Evolutionary conservation across 2,113 vertebrate species (phyloP), one percentile per base, ranked within the genome.

Genomic region (Hydropotes inermis): DNA sequence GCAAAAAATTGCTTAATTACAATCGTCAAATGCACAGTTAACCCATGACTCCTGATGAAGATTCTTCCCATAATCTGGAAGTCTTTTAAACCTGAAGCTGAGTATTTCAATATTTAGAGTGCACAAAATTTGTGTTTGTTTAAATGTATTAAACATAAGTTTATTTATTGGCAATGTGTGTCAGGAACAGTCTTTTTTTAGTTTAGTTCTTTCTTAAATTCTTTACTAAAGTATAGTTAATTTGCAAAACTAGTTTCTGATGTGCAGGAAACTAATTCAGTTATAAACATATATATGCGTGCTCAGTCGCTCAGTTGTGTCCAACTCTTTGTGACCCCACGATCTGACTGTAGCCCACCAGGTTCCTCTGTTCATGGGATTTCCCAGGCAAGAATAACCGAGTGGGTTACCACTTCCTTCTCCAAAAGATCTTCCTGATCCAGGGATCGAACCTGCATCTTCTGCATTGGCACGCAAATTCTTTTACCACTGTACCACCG

Each of bases 381-480:
- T 76, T 76, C 70, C 36, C 23, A 76, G 36, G 70, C 70, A 76
- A 74, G 61, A 76, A 43, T 43, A 39, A 39, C 36, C 25, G 5
- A 43, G 70, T 2, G 0, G 36, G 12, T 43, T 76, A 14, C 23
- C 70, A 76, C 23, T 76, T 76, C 70, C 11, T 76, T 76, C 70
- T 76, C 23, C 70, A 76, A 25, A 43, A 14, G 70, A 76, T 76
- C 36, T 43, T 74, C 36, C 70, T 13, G 5, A 76, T 76, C 70
- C 36, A 76, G 70, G 36, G 21, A 76, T 76, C 3, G 0, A 76
- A 43, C 70, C 21, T 1, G 0, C 36, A 43, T 27, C 36, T 76
- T 27, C 11, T 76, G 36, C 70, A 76, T 14, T 76, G 70, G 70
- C 67, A 43, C 13, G 39, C 23, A 14, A 43, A 76, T 76, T 76